Percentiles rank a stretch among this genome's conserved stretches.
phyloP scores from a whole-genome alignment of 2,113 vertebrate genomes.

The Solea senegalensis region DNA sequence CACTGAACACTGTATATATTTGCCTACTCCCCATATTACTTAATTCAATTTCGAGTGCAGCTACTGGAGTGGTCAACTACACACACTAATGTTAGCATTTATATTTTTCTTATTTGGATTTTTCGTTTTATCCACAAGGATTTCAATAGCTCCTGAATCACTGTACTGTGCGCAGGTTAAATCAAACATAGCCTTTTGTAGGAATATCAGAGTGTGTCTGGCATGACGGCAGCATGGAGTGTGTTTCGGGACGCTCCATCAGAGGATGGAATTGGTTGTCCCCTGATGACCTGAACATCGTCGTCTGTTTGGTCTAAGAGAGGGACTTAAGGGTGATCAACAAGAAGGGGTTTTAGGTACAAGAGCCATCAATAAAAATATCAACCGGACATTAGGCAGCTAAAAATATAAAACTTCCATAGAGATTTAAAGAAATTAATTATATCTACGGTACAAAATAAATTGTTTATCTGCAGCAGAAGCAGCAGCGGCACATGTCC shows the following conservation, averaged over 20 bases:
- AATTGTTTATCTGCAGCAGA: no score
- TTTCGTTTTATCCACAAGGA: constrained; percentile 16
- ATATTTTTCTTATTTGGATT: not conserved
- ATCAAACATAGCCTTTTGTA: constrained; percentile 44
- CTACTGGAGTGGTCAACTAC: not conserved
- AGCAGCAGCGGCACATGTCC: no score
- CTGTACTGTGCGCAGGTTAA: constrained; percentile 37
- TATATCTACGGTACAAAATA: no score
- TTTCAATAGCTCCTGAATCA: constrained; percentile 37
- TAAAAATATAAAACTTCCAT: not conserved
- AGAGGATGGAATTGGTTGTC: constrained; percentile 50
- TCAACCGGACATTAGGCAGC: not conserved
- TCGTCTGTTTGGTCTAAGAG: constrained; percentile 62
- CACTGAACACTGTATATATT: no score
- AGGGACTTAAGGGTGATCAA: constrained; percentile 14
- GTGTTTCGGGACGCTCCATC: constrained; percentile 48
- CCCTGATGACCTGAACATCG: constrained; percentile 42
- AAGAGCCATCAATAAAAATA: not conserved
- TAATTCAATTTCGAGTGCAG: no score
- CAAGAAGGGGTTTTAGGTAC: constrained; percentile 6
- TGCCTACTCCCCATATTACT: no score
- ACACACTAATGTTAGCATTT: not conserved
- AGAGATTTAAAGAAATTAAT: not conserved
- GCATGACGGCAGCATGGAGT: constrained; percentile 11
- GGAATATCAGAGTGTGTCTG: constrained; percentile 8